Evolutionary conservation across 2,888 invertebrate species (phyloP).

Genomic region (Phaonia tiefii): DNA sequence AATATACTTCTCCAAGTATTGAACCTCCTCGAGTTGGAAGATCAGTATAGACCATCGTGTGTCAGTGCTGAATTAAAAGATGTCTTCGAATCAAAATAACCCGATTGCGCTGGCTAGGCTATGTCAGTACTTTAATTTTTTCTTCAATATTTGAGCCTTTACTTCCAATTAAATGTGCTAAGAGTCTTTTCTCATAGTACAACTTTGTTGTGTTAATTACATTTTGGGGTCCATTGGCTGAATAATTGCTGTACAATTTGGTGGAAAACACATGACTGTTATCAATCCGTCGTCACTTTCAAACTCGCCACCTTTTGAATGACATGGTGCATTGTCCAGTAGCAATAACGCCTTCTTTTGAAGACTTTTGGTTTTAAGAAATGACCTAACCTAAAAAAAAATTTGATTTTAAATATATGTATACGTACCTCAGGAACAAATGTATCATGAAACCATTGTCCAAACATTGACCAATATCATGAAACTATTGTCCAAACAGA

Average conservation of each 20-base stretch:
- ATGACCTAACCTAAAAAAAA: conserved; percentile 16
- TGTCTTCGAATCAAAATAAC: too few species aligned
- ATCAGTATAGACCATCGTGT: too few species aligned
- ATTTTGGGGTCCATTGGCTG: conserved; percentile 27
- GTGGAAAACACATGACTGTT: too few species aligned
- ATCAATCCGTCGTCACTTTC: background rate
- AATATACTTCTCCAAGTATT: too few species aligned
- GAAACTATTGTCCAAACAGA: background rate
- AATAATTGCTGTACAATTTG: conserved; percentile 15
- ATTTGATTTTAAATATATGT: background rate
- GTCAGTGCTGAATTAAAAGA: too few species aligned
- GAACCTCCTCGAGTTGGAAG: too few species aligned
- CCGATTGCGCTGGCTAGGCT: too few species aligned
- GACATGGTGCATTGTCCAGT: conserved; percentile 12
- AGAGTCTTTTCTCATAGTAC: too few species aligned
- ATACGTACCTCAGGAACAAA: conserved; percentile 9
- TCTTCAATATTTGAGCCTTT: background rate
- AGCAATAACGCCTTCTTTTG: conserved; percentile 2
- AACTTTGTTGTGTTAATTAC: conserved; percentile 1
- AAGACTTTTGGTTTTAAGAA: background rate
- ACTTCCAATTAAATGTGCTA: conserved; percentile 8
- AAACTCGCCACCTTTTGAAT: conserved; percentile 6
- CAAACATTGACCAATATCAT: too few species aligned
- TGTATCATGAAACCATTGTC: too few species aligned
- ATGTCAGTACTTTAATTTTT: too few species aligned